These are phyloP conservation scores for Mamestra brassicae DNA, from an alignment of 2,888 invertebrate species.

Conservation along the genomic window DNA sequence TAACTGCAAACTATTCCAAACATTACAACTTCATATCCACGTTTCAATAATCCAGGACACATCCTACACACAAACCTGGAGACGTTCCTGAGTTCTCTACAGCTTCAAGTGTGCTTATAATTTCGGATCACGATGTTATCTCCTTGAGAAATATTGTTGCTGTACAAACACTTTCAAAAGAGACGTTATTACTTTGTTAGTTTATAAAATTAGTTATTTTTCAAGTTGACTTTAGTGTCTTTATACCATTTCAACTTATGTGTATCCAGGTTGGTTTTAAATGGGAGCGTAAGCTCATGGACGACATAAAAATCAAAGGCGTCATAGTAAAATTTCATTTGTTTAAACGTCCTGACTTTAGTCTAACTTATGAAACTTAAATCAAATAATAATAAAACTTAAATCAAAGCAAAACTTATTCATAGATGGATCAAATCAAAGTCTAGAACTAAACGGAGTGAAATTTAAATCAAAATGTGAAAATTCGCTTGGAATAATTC, in stretches of 20 bases:
- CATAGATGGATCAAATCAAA: too few species aligned
- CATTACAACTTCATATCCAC: conserved; percentile 43
- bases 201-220: conserved; percentile 21
- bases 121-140: conserved; percentile 77
- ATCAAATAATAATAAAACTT: too few species aligned
- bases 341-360: too few species aligned
- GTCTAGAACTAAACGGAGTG: too few species aligned
- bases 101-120: conserved; percentile 79
- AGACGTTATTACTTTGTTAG: conserved; percentile 44
- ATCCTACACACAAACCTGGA: conserved; percentile 74
- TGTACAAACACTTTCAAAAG: conserved; percentile 57
- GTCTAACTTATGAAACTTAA: too few species aligned
- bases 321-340: neutral
- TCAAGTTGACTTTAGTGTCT: neutral
- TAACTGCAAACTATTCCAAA: neutral
- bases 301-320: neutral
- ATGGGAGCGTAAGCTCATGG: neutral
- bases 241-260: neutral
- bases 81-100: conserved; percentile 75
- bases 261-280: neutral
- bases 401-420: too few species aligned
- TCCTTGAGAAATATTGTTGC: conserved; percentile 71
- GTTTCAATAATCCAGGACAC: conserved; percentile 45
- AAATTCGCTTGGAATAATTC: too few species aligned
- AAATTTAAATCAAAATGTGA: too few species aligned